Evolutionary conservation across 1,140 invertebrate genomes (phyloP).

Genomic region (Ridgeia piscesae): DNA sequence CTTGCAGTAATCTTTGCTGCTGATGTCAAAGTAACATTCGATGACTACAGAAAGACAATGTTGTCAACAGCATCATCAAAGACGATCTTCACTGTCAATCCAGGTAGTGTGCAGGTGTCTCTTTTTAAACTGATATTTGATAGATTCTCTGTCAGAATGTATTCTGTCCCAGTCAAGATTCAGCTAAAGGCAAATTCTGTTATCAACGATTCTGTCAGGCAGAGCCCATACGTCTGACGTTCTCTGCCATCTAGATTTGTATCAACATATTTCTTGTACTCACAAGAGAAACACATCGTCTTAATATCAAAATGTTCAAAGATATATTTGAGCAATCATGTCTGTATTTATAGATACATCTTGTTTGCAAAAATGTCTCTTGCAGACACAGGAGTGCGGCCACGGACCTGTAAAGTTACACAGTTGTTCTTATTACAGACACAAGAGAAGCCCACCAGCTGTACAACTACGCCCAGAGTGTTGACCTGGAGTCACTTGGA

Average conservation of each 20-base stretch:
- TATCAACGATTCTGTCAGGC: too few species aligned
- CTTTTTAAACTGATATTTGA: not conserved
- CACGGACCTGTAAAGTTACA: not conserved
- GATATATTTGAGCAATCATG: too few species aligned
- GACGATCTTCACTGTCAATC: slow-evolving; percentile 16
- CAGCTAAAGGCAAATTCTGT: too few species aligned
- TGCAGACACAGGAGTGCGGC: not conserved
- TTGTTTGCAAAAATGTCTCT: not conserved
- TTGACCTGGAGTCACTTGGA: not conserved
- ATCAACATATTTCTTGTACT: not conserved
- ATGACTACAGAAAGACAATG: slow-evolving; percentile 18
- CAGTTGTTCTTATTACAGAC: not conserved
- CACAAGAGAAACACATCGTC: not conserved
- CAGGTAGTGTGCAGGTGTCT: slow-evolving; percentile 2
- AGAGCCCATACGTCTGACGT: not conserved
- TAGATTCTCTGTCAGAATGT: not conserved
- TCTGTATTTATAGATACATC: not conserved
- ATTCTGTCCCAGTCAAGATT: too few species aligned
- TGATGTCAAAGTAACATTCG: slow-evolving; percentile 11
- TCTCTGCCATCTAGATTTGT: not conserved
- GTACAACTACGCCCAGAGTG: slow-evolving; percentile 11
- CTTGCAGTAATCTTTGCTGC: slow-evolving; percentile 19
- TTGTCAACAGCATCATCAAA: slow-evolving; percentile 14
- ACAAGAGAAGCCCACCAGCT: slow-evolving; percentile 13
- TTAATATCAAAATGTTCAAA: not conserved